These are phyloP conservation scores for Lasioglossum zephyrum DNA, from an alignment of 2,888 invertebrate species.

Conservation along the genomic window DNA sequence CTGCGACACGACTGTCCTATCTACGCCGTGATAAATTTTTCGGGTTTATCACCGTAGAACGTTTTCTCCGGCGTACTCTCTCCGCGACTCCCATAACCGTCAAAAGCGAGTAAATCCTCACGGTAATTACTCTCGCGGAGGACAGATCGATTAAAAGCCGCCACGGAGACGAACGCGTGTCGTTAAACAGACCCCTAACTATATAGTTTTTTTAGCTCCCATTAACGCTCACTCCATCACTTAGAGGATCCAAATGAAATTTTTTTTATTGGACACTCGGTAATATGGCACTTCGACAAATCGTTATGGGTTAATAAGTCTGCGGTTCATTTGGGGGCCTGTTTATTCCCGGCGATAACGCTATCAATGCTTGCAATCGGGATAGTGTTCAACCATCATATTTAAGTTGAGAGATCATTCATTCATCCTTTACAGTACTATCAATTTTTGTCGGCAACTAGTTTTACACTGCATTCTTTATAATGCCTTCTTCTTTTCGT, in stretches of 20 bases:
- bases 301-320: background rate
- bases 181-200: background rate
- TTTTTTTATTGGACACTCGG: background rate
- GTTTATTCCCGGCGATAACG: background rate
- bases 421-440: too few species aligned
- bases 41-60: background rate
- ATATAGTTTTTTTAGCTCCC: background rate
- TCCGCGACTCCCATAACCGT: background rate
- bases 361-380: background rate
- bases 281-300: background rate
- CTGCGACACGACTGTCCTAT: background rate
- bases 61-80: background rate
- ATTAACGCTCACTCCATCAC: background rate
- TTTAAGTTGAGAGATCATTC: too few species aligned
- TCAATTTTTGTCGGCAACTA: too few species aligned
- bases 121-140: background rate
- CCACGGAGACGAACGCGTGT: background rate
- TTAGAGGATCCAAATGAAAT: background rate
- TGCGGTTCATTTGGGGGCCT: background rate
- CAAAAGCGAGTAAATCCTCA: background rate
- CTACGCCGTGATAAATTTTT: constrained; percentile 18
- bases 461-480: too few species aligned
- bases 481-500: too few species aligned
- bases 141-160: background rate
- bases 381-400: background rate